Percentiles rank a stretch among this genome's conserved stretches.
These are phyloP conservation scores for Pseudococcus viburni DNA, from an alignment of 2,888 invertebrate genomes.

Conservation along the genomic window DNA sequence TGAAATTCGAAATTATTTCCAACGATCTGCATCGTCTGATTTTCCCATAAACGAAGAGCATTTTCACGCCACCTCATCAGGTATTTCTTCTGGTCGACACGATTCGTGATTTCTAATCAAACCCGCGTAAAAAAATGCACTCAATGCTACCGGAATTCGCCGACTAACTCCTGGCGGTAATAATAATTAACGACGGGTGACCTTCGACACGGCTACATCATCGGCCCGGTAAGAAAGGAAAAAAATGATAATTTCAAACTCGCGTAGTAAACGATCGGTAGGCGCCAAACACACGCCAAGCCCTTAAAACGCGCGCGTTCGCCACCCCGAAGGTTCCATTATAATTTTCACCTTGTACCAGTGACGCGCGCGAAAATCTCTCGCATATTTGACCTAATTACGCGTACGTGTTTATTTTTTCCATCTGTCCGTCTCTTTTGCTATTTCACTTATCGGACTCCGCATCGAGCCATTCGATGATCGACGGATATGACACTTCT, in stretches of 20 bases:
- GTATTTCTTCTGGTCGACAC: no score
- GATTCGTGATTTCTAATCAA: neutral
- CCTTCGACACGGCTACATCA: neutral
- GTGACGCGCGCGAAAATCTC: constrained; percentile 38
- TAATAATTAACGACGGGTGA: neutral
- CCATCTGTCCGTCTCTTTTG: neutral
- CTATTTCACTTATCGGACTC: no score
- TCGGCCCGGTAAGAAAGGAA: neutral
- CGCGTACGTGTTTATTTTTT: neutral
- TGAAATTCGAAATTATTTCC: neutral
- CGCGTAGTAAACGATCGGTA: neutral
- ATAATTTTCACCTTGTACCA: constrained; percentile 31
- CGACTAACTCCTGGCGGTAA: neutral
- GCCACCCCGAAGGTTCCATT: constrained; percentile 39
- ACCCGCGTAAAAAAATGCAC: neutral
- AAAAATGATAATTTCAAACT: constrained; percentile 7
- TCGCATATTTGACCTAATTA: constrained; percentile 30
- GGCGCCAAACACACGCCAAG: constrained; percentile 8
- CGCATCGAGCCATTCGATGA: no score
- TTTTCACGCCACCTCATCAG: no score
- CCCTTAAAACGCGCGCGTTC: constrained; percentile 16
- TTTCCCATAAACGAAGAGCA: no score
- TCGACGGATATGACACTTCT: no score
- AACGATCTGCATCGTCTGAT: no score
- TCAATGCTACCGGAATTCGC: constrained; percentile 35